These are phyloP conservation scores for Bolinopsis microptera DNA, from an alignment of 37 sponge, comb jelly and placozoan species.

Conservation along the genomic window DNA sequence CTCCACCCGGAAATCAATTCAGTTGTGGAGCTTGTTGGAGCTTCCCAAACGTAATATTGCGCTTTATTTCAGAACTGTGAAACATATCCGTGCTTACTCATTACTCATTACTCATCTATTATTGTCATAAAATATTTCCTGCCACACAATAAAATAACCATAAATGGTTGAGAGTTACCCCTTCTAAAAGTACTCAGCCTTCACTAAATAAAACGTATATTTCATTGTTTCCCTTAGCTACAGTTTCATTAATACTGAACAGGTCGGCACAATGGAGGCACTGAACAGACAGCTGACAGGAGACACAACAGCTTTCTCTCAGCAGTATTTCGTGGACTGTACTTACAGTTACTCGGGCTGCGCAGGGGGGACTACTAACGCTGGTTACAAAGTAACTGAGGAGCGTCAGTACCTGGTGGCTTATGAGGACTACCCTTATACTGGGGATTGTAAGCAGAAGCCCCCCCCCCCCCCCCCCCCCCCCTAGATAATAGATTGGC, in stretches of 20 bases:
- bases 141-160: not conserved
- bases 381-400: not conserved
- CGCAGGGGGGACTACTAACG: slow-evolving; percentile 15
- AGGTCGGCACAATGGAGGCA: not conserved
- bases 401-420: not conserved
- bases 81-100: too few species aligned
- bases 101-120: not conserved
- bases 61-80: too few species aligned
- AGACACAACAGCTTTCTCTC: not conserved
- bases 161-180: too few species aligned
- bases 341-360: not conserved
- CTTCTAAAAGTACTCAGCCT: too few species aligned
- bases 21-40: not conserved
- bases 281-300: not conserved
- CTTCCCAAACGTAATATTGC: not conserved
- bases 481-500: too few species aligned
- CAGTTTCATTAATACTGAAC: too few species aligned
- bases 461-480: too few species aligned
- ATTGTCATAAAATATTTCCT: not conserved
- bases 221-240: too few species aligned
- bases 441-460: not conserved
- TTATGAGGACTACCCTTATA: not conserved
- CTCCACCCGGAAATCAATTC: not conserved
- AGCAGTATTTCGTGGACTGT: slow-evolving; percentile 45
- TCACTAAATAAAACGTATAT: too few species aligned